Evolutionary conservation across 2,113 vertebrate genomes (phyloP).

Genomic region (Euleptes europaea): DNA sequence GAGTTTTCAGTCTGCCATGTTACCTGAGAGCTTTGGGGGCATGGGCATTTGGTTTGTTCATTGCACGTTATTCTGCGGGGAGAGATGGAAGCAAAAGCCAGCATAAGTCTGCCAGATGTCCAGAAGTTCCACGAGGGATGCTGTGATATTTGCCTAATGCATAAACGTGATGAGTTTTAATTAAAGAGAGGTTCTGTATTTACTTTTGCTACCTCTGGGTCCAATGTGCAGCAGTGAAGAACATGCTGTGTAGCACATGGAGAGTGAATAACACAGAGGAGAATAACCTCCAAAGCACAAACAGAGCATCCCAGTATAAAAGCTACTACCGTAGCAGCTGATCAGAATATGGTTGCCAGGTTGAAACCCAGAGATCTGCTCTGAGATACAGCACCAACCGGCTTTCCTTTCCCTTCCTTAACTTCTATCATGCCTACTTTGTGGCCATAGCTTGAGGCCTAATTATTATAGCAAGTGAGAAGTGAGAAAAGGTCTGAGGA

Average conservation of each 20-base stretch:
- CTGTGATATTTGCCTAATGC: constrained; percentile 63
- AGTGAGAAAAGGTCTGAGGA: neutral
- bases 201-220: constrained; percentile 53
- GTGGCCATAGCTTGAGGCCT: neutral
- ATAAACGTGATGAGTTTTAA: constrained; percentile 57
- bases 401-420: neutral
- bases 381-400: neutral
- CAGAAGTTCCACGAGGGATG: constrained; percentile 42
- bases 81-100: constrained; percentile 39
- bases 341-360: neutral
- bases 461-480: neutral
- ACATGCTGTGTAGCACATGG: constrained; percentile 13
- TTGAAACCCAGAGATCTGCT: neutral
- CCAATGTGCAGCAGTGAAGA: constrained; percentile 31
- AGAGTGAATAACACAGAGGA: constrained; percentile 13
- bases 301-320: constrained; percentile 19
- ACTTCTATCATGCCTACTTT: neutral
- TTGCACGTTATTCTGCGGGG: constrained; percentile 4
- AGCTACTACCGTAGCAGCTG: neutral
- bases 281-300: constrained; percentile 22
- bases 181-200: constrained; percentile 56
- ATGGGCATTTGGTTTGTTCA: constrained; percentile 6
- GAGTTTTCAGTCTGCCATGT: neutral
- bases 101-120: constrained; percentile 53
- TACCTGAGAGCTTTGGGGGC: constrained; percentile 10